Percentiles rank a stretch among this genome's conserved stretches.
Conservation (phyloP, 1,140 invertebrate species). For the Chironomus striatipennis region DNA sequence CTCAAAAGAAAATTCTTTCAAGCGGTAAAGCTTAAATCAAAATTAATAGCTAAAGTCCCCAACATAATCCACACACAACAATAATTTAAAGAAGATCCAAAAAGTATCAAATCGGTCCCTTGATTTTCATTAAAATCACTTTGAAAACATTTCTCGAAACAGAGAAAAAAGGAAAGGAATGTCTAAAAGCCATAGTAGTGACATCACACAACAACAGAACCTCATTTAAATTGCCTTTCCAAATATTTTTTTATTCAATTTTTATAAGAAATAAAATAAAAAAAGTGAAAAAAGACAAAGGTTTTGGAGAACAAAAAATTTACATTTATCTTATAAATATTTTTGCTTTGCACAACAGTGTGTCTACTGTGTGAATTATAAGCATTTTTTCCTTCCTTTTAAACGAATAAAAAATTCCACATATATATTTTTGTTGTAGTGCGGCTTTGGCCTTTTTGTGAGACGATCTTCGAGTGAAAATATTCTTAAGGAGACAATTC, state of each 20-base stretch:
- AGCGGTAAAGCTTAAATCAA: too few species aligned
- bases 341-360: not conserved
- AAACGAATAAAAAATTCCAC: not conserved
- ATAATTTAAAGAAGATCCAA: too few species aligned
- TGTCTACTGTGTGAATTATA: conserved; percentile 9
- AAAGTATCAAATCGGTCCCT: too few species aligned
- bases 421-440: not conserved
- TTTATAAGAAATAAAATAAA: too few species aligned
- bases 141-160: too few species aligned
- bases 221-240: not conserved
- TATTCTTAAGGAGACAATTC: not conserved
- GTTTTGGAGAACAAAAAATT: conserved; percentile 1
- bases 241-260: too few species aligned
- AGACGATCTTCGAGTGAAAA: too few species aligned
- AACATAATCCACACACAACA: too few species aligned
- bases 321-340: not conserved
- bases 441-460: not conserved
- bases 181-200: not conserved
- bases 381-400: not conserved
- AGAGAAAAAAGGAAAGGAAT: too few species aligned
- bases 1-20: too few species aligned
- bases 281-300: not conserved
- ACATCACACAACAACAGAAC: not conserved
- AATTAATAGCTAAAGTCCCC: too few species aligned
- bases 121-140: too few species aligned